phyloP scores from a whole-genome alignment of 2,113 vertebrate species.

The Martes martes region DNA sequence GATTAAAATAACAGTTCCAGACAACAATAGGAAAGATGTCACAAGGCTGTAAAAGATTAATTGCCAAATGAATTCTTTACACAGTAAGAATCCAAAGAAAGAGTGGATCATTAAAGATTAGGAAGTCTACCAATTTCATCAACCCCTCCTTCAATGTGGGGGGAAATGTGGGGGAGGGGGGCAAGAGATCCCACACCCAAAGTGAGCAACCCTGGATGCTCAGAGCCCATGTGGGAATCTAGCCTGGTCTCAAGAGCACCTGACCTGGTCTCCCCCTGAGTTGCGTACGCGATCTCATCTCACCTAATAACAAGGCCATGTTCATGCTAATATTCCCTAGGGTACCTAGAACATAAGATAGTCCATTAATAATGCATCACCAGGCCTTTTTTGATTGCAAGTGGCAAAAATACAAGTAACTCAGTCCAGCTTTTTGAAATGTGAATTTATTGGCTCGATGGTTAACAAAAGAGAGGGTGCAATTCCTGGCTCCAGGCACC shows the following conservation, averaged over 20 bases:
- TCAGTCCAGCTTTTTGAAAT: not conserved
- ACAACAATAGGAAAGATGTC: conserved; percentile 61
- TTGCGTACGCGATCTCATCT: not conserved
- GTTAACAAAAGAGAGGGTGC: not conserved
- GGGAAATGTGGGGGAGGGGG: accelerated
- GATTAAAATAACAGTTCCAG: conserved; percentile 67
- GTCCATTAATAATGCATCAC: not conserved
- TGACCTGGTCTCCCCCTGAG: not conserved
- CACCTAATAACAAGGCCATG: not conserved
- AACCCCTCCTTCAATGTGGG: not conserved
- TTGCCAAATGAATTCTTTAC: conserved; percentile 61
- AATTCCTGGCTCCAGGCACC: too few species aligned
- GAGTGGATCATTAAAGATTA: not conserved
- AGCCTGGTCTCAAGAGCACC: not conserved
- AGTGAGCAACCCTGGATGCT: accelerated
- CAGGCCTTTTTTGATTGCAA: not conserved
- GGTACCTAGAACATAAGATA: not conserved
- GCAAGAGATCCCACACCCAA: not conserved
- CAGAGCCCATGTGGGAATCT: accelerated
- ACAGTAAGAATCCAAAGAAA: conserved; percentile 43
- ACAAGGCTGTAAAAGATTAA: conserved; percentile 35
- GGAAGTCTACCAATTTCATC: not conserved
- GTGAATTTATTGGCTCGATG: not conserved
- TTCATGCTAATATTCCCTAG: not conserved
- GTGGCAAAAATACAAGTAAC: not conserved